These are phyloP conservation scores for Dolichoris vasculosae DNA, from an alignment of 1,140 invertebrate genomes.

Conservation along the genomic window DNA sequence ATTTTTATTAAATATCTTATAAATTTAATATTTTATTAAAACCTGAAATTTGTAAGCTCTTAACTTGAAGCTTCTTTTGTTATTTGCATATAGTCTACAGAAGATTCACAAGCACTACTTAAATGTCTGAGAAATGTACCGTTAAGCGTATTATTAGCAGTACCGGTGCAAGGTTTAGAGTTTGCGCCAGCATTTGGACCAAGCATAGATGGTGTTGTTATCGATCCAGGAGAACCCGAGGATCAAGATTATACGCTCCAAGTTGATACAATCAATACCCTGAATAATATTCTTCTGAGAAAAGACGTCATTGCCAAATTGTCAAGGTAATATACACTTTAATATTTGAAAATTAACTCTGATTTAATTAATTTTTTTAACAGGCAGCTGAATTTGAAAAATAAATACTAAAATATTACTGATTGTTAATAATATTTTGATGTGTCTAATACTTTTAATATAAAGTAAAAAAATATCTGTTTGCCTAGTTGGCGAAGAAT, in stretches of 20 bases:
- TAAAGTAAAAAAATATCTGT: too few species aligned
- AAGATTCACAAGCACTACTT: constrained; percentile 77
- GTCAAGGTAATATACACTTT: constrained; percentile 74
- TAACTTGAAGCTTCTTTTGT: neutral
- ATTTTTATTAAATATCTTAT: too few species aligned
- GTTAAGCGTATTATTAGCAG: constrained; percentile 82
- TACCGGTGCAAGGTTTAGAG: constrained; percentile 85
- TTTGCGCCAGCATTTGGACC: constrained; percentile 92
- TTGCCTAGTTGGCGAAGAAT: too few species aligned
- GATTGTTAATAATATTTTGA: too few species aligned
- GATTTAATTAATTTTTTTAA: neutral
- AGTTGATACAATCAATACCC: constrained; percentile 80
- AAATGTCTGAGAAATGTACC: constrained; percentile 89
- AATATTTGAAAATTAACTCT: neutral
- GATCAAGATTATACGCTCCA: constrained; percentile 72
- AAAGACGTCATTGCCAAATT: constrained; percentile 85
- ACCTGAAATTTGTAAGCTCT: too few species aligned
- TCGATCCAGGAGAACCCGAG: constrained; percentile 81
- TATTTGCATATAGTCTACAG: constrained; percentile 56
- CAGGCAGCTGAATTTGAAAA: too few species aligned
- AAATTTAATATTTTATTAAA: too few species aligned
- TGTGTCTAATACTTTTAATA: too few species aligned
- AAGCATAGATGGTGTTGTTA: constrained; percentile 93
- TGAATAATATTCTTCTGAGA: constrained; percentile 84
- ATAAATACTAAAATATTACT: too few species aligned